These are phyloP conservation scores for Nesogale talazaci DNA, from an alignment of 2,113 vertebrate species.

Conservation along the genomic window DNA sequence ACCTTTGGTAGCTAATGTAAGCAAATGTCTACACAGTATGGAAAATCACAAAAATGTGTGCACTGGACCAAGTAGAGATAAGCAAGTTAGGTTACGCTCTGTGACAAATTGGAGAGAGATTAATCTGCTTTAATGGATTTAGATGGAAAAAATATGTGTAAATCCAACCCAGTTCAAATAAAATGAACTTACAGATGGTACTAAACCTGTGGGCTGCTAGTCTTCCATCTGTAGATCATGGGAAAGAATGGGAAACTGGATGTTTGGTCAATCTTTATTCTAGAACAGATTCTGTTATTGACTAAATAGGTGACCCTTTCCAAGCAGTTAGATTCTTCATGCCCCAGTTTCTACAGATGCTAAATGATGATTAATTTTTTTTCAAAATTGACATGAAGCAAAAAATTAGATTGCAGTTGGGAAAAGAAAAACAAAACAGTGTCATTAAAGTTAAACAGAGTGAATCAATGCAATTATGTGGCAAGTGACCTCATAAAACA, in stretches of 20 bases:
- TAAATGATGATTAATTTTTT: not conserved
- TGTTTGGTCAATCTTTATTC: not conserved
- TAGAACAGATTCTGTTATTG: not conserved
- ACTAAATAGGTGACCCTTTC: not conserved
- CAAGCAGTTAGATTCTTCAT: conserved; percentile 36
- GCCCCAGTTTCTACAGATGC: not conserved
- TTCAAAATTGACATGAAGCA: not conserved
- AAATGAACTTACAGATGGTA: not conserved
- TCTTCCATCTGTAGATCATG: not conserved
- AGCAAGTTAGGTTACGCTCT: not conserved
- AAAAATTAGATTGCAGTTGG: not conserved
- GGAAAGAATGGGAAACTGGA: not conserved
- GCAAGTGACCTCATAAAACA: conserved; percentile 27
- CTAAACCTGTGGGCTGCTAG: not conserved
- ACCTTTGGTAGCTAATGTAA: not conserved
- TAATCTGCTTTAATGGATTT: not conserved
- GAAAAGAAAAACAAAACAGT: not conserved
- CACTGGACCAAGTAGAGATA: too few relatives aligned
- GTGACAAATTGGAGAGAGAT: not conserved
- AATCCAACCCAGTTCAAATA: not conserved
- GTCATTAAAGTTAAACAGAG: not conserved
- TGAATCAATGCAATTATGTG: conserved; percentile 1
- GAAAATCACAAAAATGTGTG: too few relatives aligned
- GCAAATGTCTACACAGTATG: too few relatives aligned
- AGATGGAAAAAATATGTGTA: conserved; percentile 22